A percentile compares a stretch with the other conserved stretches of the same genome.
These are phyloP conservation scores for Misgurnus anguillicaudatus DNA, from an alignment of 2,113 vertebrate genomes.

Conservation along the genomic window DNA sequence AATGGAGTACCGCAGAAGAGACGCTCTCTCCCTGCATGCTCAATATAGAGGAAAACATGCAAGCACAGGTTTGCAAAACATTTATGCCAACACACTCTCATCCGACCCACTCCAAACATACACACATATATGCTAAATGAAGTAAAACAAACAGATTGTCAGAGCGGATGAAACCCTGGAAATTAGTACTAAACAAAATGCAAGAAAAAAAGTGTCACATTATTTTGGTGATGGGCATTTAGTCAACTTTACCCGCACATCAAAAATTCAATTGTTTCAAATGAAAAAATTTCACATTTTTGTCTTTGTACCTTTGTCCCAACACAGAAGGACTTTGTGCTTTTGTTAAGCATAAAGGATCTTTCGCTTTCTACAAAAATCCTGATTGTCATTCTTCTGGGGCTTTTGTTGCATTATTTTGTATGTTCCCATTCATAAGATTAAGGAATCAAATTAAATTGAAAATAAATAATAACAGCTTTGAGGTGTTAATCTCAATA, in stretches of 20 bases:
- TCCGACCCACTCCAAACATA: conserved; percentile 33
- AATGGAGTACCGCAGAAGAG: conserved; percentile 39
- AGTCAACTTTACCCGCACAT: not conserved
- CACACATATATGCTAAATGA: conserved; percentile 55
- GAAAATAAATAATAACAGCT: not conserved
- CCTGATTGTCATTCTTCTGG: conserved; percentile 26
- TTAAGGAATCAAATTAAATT: not conserved
- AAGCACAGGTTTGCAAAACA: conserved; percentile 50
- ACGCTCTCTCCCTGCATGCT: conserved; percentile 59
- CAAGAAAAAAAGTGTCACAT: no score
- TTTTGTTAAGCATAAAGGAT: not conserved
- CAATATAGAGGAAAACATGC: conserved; percentile 65
- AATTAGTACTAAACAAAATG: no score
- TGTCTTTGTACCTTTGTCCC: conserved; percentile 10
- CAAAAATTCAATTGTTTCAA: not conserved
- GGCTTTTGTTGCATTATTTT: not conserved
- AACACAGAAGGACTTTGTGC: not conserved
- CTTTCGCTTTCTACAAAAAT: not conserved
- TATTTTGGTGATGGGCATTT: conserved; percentile 7
- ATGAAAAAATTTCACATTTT: not conserved
- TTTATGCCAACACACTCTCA: conserved; percentile 2
- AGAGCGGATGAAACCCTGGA: conserved; percentile 39
- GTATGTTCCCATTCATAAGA: not conserved
- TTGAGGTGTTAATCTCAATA: not conserved
- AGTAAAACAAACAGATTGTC: conserved; percentile 61